Evolutionary conservation across 2,113 vertebrate genomes (phyloP).

Genomic region (Pteropus alecto): DNA sequence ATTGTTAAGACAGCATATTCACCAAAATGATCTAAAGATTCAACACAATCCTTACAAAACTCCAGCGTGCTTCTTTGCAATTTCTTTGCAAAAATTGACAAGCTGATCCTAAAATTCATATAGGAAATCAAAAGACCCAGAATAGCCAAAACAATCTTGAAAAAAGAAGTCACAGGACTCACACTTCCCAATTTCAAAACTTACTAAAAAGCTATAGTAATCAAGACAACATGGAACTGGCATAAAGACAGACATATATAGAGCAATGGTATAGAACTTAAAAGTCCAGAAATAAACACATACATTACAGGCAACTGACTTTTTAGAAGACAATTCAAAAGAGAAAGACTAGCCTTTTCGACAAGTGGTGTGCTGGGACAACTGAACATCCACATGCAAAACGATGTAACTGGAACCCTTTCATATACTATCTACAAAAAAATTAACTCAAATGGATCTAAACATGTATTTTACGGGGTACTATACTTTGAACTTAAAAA

Average conservation of each 20-base stretch:
- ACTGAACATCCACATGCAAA: not conserved
- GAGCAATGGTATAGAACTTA: not conserved
- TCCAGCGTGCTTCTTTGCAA: not conserved
- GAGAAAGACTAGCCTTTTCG: not conserved
- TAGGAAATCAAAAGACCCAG: not conserved
- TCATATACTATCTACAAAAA: not conserved
- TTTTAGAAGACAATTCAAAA: not conserved
- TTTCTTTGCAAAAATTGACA: not conserved
- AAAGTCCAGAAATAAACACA: not conserved
- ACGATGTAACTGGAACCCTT: not conserved
- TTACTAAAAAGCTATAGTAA: not conserved
- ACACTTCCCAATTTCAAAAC: not conserved
- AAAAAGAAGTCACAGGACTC: not conserved
- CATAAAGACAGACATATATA: not conserved
- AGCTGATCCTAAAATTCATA: not conserved
- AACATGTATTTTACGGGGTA: not conserved
- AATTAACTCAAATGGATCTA: not conserved
- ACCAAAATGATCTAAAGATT: not conserved
- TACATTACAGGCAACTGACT: not conserved
- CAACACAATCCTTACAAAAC: not conserved
- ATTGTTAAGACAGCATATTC: not conserved
- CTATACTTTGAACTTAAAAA: not conserved
- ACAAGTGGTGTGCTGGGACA: not conserved
- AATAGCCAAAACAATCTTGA: not conserved
- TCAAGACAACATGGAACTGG: not conserved